Evolutionary conservation across 2,888 invertebrate genomes (phyloP), one percentile per base, ranked within the genome.

Genomic region (Dicranocentrus wangi): DNA sequence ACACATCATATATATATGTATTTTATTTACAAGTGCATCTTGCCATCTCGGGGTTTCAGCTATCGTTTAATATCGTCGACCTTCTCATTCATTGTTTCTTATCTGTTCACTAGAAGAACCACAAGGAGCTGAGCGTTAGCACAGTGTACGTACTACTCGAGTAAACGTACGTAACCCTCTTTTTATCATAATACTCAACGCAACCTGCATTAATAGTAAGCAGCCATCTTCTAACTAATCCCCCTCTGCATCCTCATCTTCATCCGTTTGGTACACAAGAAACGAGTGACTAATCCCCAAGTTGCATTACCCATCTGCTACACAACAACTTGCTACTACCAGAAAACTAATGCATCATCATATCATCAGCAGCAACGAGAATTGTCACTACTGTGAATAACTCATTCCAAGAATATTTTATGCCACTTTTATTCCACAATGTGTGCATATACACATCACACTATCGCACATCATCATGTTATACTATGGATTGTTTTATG

Each of bases 131-230:
- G 2, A 10, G n/a, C 47, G 5, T 39, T 13, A 8, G 7, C 39
- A 39, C 39, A 5, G 39, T 13, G 13, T 13, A 39, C 39, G 39
- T 39, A 39, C 13, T 39, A 5, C 13, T 13, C 39, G 39, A n/a
- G n/a, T n/a, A 8, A 39, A 39, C 39, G 39, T 39, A 39, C 5
- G 39, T 5, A 13, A 39, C 39, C 39, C 5, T 8, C 39, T n/a
- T 47, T 47, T 47, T 47, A 47, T 47, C 47, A 47, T 5, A 5
- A n/a, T 10, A n/a, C 47, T n/a, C n/a, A n/a, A 47, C 47, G 5
- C 47, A 47, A 47, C 47, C 47, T 47, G 47, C 47, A 47, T 47
- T n/a, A 47, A 47, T n/a, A n/a, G n/a, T n/a, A 47, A 47, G n/a
- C 47, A 47, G 47, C n/a, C 47, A 10, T n/a, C 13, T 3, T 10